These are phyloP conservation scores for Caranx melampygus DNA, from an alignment of 2,113 vertebrate genomes.

Conservation along the genomic window DNA sequence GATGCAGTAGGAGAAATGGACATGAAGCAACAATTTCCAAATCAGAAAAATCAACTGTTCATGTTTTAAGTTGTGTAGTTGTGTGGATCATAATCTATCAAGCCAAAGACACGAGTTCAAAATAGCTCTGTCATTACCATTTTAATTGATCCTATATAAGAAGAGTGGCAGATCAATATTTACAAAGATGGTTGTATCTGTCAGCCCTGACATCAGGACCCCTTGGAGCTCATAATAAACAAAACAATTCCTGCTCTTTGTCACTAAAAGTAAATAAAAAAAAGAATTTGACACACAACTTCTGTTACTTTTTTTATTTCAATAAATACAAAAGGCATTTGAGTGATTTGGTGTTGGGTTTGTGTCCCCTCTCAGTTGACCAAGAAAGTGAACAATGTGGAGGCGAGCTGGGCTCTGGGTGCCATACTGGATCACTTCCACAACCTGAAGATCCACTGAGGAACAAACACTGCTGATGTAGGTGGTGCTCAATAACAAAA, in stretches of 20 bases:
- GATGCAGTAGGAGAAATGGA: neutral
- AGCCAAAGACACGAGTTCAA: neutral
- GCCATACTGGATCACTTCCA: conserved; percentile 91
- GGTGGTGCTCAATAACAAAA: conserved; percentile 32
- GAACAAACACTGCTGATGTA: conserved; percentile 27
- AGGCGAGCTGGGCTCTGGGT: conserved; percentile 96
- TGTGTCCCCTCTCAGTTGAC: conserved; percentile 83
- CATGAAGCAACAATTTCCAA: neutral
- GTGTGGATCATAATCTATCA: neutral
- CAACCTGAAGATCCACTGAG: conserved; percentile 85
- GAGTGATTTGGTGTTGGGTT: conserved; percentile 53
- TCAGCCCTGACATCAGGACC: neutral
- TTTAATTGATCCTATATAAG: neutral
- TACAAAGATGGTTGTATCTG: neutral
- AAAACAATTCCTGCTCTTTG: neutral
- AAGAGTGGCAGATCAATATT: neutral
- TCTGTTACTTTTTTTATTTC: conserved; percentile 56
- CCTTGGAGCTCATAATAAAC: neutral
- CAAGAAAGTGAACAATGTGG: conserved; percentile 95
- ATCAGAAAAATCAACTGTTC: neutral
- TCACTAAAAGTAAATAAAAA: neutral
- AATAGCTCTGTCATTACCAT: neutral
- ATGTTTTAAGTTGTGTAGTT: neutral
- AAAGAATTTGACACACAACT: neutral
- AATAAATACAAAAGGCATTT: conserved; percentile 76